Evolutionary conservation across 1,140 invertebrate species (phyloP).

Genomic region (Heliconius himera): DNA sequence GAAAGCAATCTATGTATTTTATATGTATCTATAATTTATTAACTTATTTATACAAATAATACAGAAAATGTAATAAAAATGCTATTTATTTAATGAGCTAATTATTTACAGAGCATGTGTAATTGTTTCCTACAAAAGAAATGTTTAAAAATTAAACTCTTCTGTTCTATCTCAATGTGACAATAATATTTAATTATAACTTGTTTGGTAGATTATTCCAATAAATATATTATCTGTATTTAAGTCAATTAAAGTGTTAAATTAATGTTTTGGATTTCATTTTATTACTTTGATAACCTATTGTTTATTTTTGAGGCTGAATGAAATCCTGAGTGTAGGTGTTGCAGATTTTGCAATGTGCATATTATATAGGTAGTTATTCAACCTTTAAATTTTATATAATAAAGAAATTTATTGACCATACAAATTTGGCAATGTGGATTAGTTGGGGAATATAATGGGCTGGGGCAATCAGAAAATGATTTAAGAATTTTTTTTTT

Average conservation of each 20-base stretch:
- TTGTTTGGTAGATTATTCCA: slow-evolving; percentile 29
- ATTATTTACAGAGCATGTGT: slow-evolving; percentile 8
- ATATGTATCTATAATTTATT: too few relatives aligned
- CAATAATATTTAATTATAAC: slow-evolving; percentile 45
- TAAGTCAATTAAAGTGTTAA: slow-evolving; percentile 59
- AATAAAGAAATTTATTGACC: too few relatives aligned
- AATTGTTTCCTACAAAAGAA: slow-evolving; percentile 4
- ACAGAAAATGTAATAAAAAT: neutral
- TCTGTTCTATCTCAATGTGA: slow-evolving; percentile 43
- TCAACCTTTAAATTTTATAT: too few relatives aligned
- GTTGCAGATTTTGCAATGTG: too few relatives aligned
- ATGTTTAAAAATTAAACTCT: neutral
- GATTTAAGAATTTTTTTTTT: neutral
- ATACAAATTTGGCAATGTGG: too few relatives aligned
- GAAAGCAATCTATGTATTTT: too few relatives aligned
- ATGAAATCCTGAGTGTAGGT: too few relatives aligned
- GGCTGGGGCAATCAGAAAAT: neutral
- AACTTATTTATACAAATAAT: neutral
- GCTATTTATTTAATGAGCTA: neutral
- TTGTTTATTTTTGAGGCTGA: too few relatives aligned
- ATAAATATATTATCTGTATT: slow-evolving; percentile 41
- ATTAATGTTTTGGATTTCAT: neutral
- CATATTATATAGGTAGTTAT: too few relatives aligned
- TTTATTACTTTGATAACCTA: neutral
- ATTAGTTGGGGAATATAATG: too few relatives aligned